These are phyloP conservation scores for Allolobophora icterica DNA, from an alignment of 2,888 invertebrate genomes.

Conservation along the genomic window DNA sequence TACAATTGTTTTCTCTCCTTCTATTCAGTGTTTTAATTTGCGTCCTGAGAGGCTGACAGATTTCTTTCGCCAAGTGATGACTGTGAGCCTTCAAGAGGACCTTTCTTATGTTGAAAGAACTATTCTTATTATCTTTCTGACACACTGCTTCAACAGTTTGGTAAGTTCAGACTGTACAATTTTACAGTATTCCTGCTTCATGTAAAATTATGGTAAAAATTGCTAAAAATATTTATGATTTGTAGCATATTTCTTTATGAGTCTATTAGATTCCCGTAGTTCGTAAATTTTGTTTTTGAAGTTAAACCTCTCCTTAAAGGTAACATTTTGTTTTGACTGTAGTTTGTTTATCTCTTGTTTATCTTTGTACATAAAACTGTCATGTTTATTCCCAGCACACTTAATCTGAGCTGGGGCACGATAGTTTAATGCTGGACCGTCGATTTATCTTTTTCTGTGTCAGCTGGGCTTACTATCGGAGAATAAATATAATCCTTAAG, in stretches of 20 bases:
- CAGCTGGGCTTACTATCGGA: too few species aligned
- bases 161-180: constrained; percentile 54
- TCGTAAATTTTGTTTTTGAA: not conserved
- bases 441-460: too few species aligned
- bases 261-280: too few species aligned
- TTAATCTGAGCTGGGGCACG: too few species aligned
- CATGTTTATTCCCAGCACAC: too few species aligned
- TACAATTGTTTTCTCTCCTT: not conserved
- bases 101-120: constrained; percentile 77
- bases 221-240: not conserved
- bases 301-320: not conserved
- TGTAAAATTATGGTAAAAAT: not conserved
- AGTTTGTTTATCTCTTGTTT: constrained; percentile 19
- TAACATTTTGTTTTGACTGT: not conserved
- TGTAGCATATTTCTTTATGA: not conserved
- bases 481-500: too few species aligned
- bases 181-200: not conserved
- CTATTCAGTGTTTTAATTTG: constrained; percentile 76
- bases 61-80: constrained; percentile 62
- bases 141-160: constrained; percentile 96
- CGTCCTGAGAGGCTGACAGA: constrained; percentile 70
- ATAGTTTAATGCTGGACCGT: too few species aligned
- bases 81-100: constrained; percentile 72
- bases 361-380: too few species aligned
- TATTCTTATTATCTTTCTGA: constrained; percentile 85